phyloP scores from a whole-genome alignment of 2,888 invertebrate genomes.

The Phortica magna region DNA sequence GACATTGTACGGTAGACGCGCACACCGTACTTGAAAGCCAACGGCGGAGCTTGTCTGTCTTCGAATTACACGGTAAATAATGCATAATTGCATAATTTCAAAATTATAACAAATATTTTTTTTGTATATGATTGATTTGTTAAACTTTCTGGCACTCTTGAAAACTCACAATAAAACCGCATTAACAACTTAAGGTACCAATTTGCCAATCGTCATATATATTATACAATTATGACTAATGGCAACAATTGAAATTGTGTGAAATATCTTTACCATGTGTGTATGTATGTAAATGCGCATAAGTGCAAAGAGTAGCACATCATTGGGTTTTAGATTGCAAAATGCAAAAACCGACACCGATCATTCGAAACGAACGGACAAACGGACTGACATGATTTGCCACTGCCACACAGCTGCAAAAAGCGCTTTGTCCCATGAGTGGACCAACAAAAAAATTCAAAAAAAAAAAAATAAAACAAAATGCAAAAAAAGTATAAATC shows the following conservation, averaged over 20 bases:
- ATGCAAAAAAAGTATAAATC: not conserved
- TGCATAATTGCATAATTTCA: not conserved
- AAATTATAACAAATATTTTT: no score
- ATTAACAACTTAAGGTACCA: no score
- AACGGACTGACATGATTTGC: slow-evolving; percentile 13
- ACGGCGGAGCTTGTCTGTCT: no score
- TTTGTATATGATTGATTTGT: no score
- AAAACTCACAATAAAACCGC: no score
- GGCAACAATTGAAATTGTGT: not conserved
- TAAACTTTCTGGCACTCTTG: no score
- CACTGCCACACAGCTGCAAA: slow-evolving; percentile 27
- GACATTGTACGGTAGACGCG: no score
- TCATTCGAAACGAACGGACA: not conserved
- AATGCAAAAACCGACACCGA: slow-evolving; percentile 20
- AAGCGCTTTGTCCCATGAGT: slow-evolving; percentile 27
- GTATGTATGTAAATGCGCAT: not conserved
- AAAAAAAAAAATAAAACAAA: slow-evolving; percentile 11
- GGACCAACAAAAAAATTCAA: slow-evolving; percentile 1
- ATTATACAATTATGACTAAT: not conserved
- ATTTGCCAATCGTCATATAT: no score
- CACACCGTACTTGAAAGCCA: no score
- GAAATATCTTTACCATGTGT: not conserved
- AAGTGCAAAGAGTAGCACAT: not conserved
- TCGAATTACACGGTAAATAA: not conserved
- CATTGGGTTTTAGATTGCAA: slow-evolving; percentile 27